A percentile compares a stretch with the other conserved stretches of the same genome.
phyloP scores from a whole-genome alignment of 2,113 vertebrate species.

The Larimichthys crocea region DNA sequence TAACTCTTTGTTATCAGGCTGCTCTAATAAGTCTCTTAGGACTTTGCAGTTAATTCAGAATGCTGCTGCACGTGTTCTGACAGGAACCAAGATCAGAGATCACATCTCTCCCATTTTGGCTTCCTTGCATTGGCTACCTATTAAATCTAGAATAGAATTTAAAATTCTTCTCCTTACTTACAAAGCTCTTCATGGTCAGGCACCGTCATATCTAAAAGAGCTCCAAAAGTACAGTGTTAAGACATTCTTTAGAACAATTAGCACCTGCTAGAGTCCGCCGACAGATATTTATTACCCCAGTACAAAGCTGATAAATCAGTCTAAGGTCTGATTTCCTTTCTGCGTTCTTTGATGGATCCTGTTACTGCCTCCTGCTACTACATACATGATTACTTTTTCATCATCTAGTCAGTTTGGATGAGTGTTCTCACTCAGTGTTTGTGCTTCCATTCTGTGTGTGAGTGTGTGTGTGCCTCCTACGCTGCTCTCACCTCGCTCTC shows the following conservation, averaged over 20 bases:
- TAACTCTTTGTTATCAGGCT: no score
- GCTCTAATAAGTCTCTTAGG: no score
- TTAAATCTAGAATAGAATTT: no score
- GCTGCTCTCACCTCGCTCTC: conserved; percentile 37
- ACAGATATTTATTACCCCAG: not conserved
- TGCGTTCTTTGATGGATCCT: not conserved
- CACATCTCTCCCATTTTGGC: no score
- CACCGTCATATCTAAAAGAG: no score
- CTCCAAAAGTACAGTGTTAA: no score
- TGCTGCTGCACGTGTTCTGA: no score
- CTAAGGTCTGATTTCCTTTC: not conserved
- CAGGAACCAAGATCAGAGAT: no score
- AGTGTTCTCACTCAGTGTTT: not conserved
- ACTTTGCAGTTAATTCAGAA: no score
- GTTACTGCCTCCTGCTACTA: not conserved
- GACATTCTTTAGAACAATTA: not conserved
- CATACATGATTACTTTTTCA: not conserved
- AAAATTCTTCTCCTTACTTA: no score
- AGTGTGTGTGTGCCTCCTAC: conserved; percentile 36
- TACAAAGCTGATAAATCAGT: not conserved
- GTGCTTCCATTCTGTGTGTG: not conserved
- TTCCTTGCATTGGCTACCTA: no score
- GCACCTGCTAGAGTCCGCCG: not conserved
- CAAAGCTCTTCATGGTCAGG: no score
- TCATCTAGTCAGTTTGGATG: not conserved